Base-by-base conservation (phyloP, 2,113 vertebrate genomes). In the Rousettus leschenaultii region DNA sequence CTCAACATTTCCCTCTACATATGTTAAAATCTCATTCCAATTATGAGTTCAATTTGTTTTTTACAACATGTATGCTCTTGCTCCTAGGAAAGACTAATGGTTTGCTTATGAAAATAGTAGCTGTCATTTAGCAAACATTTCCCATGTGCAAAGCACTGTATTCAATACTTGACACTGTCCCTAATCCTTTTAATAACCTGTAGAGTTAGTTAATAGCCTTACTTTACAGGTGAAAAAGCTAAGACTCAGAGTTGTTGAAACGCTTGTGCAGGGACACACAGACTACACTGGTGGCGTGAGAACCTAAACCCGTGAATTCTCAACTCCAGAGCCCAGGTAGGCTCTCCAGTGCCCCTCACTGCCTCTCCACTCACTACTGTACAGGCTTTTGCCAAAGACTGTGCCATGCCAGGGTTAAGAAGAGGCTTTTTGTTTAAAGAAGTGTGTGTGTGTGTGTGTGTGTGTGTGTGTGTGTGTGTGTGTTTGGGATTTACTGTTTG, bases 101-200 rank as follows among this genome's bases (percentile, higher is more conserved):
- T 88, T 96, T 82, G 86, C 86, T 95, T 93, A 86, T 91, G 66
- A 90, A 88, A 92, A 77, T 80, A 89, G 75, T 85, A 85, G 70
- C 85, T 71, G 51, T 59, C 91, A 24, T 95, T 92, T 66, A 82
- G 88, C 93, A 85, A 19, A 33, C 3, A 21, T 66, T 71, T 90
- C 94, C 91, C 82, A 48, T 2, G 5, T 63, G 53, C 1, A 2
- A 71, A 68, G 51, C 28, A 2, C 83, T 53, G 57, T 28, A 63
- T 28, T 92, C 80, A 33, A 19, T 65, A 22, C 48, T 87, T 74
- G 73, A 68, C 18, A 9, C 28, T 55, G 90, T 63, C 66, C 71
- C 19, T 33, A 19, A 19, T 71, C 51, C 63, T 94, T 35, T 51
- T n/a, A 61, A 71, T 38, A 85, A 75, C 88, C n/a, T 48, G 45